phyloP scores from a whole-genome alignment of 2,113 vertebrate genomes.

The Taurulus bubalis region DNA sequence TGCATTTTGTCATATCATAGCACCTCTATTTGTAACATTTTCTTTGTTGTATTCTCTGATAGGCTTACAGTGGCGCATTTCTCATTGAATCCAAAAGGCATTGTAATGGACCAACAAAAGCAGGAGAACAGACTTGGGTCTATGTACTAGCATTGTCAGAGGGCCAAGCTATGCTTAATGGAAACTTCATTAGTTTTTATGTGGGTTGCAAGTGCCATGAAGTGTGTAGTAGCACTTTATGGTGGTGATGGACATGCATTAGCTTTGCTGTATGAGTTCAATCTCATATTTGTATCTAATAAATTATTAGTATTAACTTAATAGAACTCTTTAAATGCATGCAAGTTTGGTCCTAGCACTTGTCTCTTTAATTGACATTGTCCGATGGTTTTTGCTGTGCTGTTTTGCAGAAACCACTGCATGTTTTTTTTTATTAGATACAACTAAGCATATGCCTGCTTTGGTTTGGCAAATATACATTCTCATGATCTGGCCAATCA shows the following conservation, averaged over 20 bases:
- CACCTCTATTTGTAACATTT: constrained; percentile 2
- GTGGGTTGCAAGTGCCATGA: constrained; percentile 33
- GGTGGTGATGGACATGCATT: constrained; percentile 43
- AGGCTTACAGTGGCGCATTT: background rate
- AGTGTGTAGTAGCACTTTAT: constrained; percentile 39
- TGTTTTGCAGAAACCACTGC: constrained; percentile 14
- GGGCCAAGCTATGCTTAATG: constrained; percentile 59
- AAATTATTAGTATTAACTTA: background rate
- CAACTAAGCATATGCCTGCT: background rate
- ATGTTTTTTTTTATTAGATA: constrained; percentile 4
- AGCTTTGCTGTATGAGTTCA: constrained; percentile 24
- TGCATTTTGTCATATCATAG: background rate
- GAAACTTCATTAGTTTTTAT: constrained; percentile 57
- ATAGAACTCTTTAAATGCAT: background rate
- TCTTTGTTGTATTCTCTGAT: constrained; percentile 1
- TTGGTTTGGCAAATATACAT: background rate
- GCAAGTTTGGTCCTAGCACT: background rate
- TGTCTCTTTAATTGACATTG: background rate
- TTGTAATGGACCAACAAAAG: constrained; percentile 29
- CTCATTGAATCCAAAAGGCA: constrained; percentile 23
- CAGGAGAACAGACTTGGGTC: constrained; percentile 2
- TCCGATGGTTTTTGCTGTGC: background rate
- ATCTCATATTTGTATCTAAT: constrained; percentile 13
- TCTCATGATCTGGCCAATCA: background rate
- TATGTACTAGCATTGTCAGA: constrained; percentile 46